These are phyloP conservation scores for Manis crassicaudata DNA, from an alignment of 2,797 vertebrate genomes.

Conservation along the genomic window DNA sequence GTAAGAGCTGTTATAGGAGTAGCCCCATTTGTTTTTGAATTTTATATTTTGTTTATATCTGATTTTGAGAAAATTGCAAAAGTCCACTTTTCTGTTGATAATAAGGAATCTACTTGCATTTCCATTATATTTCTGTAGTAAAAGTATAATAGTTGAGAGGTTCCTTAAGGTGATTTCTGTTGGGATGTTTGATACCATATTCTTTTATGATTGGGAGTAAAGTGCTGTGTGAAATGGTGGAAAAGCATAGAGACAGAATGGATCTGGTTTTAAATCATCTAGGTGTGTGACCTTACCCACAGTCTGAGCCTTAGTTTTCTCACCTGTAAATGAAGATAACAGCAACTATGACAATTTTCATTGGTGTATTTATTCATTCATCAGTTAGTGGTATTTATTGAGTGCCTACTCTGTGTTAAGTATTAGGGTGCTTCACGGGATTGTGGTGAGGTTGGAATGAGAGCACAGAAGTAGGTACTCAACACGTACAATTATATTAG, in stretches of 20 bases:
- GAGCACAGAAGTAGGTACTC: neutral
- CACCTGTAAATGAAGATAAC: neutral
- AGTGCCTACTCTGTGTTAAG: neutral
- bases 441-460: neutral
- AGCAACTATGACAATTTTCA: neutral
- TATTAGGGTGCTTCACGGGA: neutral
- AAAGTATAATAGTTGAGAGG: neutral
- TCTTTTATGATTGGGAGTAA: neutral
- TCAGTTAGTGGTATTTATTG: neutral
- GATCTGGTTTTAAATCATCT: neutral
- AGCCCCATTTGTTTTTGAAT: neutral
- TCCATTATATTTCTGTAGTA: neutral
- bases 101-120: neutral
- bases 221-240: neutral
- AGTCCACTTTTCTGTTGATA: neutral
- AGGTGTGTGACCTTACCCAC: neutral
- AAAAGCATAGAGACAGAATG: neutral
- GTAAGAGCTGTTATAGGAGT: conserved; percentile 76
- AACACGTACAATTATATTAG: neutral
- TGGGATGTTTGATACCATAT: neutral
- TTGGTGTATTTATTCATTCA: neutral
- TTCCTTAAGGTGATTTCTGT: neutral
- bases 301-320: neutral
- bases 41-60: neutral
- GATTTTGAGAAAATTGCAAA: conserved; percentile 44